Evolutionary conservation across 2,888 invertebrate species (phyloP).

Genomic region (Athripsodes cinereus): DNA sequence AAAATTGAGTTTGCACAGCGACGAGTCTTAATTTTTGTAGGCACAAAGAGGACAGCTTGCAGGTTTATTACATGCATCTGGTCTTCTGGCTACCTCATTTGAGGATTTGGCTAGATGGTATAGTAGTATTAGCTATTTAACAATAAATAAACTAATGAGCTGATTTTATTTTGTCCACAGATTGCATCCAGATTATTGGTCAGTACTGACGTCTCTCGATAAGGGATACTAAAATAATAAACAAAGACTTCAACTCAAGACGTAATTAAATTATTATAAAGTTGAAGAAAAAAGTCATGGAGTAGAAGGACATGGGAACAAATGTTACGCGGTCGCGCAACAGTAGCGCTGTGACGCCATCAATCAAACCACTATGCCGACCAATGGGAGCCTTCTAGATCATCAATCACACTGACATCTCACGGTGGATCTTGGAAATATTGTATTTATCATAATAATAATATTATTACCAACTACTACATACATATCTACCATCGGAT

Average conservation of each 20-base stretch:
- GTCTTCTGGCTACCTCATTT: too few species aligned
- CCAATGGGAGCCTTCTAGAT: constrained; percentile 10
- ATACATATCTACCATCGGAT: constrained; percentile 7
- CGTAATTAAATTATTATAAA: constrained; percentile 1
- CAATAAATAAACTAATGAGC: not conserved
- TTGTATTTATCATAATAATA: constrained; percentile 12
- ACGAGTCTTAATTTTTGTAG: too few species aligned
- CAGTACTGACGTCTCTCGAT: constrained; percentile 22
- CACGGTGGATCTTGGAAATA: constrained; percentile 16
- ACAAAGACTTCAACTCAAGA: not conserved
- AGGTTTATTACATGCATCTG: too few species aligned
- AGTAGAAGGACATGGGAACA: not conserved
- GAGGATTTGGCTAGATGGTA: too few species aligned
- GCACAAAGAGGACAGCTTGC: too few species aligned
- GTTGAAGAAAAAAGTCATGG: not conserved
- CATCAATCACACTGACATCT: constrained; percentile 20
- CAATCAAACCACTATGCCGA: constrained; percentile 15
- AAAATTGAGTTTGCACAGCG: too few species aligned
- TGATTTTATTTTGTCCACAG: constrained; percentile 21
- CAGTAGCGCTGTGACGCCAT: constrained; percentile 19
- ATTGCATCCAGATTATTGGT: constrained; percentile 11
- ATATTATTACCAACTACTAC: not conserved
- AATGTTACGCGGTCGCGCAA: constrained; percentile 2
- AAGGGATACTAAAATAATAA: not conserved
- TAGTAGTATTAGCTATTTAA: too few species aligned